Evolutionary conservation across 1,140 invertebrate species (phyloP), one percentile per base, ranked within the genome.

Genomic region (Lordiphosa stackelbergi): DNA sequence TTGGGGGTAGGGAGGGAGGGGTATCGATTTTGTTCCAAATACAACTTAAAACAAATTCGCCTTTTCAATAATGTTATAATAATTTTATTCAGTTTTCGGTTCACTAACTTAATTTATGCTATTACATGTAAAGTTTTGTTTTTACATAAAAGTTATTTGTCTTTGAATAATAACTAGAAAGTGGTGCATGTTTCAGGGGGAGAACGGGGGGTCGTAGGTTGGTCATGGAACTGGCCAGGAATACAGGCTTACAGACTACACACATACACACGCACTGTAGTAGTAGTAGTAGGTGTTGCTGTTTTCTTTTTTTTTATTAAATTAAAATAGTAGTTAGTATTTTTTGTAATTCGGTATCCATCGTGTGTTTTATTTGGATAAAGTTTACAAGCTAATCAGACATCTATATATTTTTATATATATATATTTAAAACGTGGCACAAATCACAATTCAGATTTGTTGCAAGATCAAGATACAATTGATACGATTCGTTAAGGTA

Each of bases 401-500:
- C 77, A 83, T 83, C 77, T 71, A 83, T 83, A 46, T 31, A 31
- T 31, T 6, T n/a, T n/a, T 24, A 28, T 31, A 6, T 31, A 31
- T 31, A 31, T 31, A 31, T 46, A 83, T 83, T 83, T 77, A 84
- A 83, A 83, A 83, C 68, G 77, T 83, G 78, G 77, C 77, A 83
- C 77, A 83, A 83, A 83, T 83, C 77, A 79, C 75, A 79, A 79
- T 65, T 83, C 66, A 79, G 75, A 79, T 79, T 79, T 79, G 75
- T 79, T 63, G 71, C 75, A 81, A 79, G 75, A 79, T 79, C 75
- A 72, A 79, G 75, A 83, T 79, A 79, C 77, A 81, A 75, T 81
- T 69, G 75, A 79, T 79, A 79, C 77, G 74, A 79, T 79, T 81
- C 62, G 62, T 81, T 81, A 65, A 58, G 52, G 60, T 77, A 66